phyloP scores from a whole-genome alignment of 2,113 vertebrate genomes.

The Hemicordylus capensis region DNA sequence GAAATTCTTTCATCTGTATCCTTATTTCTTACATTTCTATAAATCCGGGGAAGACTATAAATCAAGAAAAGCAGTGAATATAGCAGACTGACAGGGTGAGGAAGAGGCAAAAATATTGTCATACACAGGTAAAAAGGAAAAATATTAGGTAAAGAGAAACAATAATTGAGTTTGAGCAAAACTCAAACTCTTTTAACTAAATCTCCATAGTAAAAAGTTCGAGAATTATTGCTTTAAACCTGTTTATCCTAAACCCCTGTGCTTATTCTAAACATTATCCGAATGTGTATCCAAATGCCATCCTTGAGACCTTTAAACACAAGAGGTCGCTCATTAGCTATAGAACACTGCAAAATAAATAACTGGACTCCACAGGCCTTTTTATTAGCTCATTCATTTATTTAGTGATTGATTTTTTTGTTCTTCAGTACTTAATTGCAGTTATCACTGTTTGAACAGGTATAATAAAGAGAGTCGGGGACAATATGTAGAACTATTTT shows the following conservation, averaged over 20 bases:
- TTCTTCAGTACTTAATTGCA: background rate
- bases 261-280: too few relatives aligned
- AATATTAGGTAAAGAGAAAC: background rate
- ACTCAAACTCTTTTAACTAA: background rate
- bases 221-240: background rate
- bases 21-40: background rate
- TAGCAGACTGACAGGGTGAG: background rate
- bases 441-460: background rate
- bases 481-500: background rate
- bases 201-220: background rate
- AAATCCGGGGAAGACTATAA: background rate
- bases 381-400: background rate
- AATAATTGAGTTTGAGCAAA: background rate
- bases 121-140: background rate
- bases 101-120: background rate
- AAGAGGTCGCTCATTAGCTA: slow-evolving; percentile 69
- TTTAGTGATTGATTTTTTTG: background rate
- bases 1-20: background rate
- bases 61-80: background rate
- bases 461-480: background rate
- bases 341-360: background rate
- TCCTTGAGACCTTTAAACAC: slow-evolving; percentile 41
- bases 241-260: background rate
- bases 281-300: background rate
- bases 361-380: background rate